Evolutionary conservation across 37 sponge, comb jelly and placozoan species (phyloP).

Genomic region (Diacarnus erythraeanus): DNA sequence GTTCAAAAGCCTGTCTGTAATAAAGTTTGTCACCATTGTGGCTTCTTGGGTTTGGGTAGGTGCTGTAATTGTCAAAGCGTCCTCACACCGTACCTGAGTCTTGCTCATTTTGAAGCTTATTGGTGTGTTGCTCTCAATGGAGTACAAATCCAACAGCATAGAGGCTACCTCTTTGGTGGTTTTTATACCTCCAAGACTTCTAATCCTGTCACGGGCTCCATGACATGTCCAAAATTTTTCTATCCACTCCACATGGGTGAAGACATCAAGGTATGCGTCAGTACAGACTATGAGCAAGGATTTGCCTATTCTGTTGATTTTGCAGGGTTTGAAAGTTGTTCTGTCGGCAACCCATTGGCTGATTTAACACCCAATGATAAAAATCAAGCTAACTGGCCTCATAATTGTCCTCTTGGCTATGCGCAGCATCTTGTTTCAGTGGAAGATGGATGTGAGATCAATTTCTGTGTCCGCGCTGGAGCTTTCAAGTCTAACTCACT

Average conservation of each 20-base stretch:
- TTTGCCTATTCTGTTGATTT: constrained; percentile 53
- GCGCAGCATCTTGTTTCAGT: constrained; percentile 54
- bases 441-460: constrained; percentile 70
- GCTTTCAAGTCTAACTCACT: background rate
- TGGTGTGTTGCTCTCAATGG: constrained; percentile 62
- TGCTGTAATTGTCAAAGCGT: constrained; percentile 37
- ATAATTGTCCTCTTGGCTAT: constrained; percentile 58
- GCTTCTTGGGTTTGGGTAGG: constrained; percentile 17
- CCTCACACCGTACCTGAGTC: constrained; percentile 5
- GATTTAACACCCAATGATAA: background rate
- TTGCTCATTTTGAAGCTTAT: constrained; percentile 49
- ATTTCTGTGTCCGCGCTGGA: constrained; percentile 56
- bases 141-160: constrained; percentile 7
- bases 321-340: constrained; percentile 78
- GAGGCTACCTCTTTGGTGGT: constrained; percentile 82
- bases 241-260: constrained; percentile 54
- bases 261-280: constrained; percentile 60
- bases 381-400: constrained; percentile 25
- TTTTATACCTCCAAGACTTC: constrained; percentile 45
- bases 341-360: constrained; percentile 70
- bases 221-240: constrained; percentile 64
- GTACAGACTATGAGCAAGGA: constrained; percentile 59
- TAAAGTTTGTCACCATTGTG: constrained; percentile 16
- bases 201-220: constrained; percentile 66
- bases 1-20: constrained; percentile 14